Base-by-base conservation (phyloP, 2,113 vertebrate species). In the Callipepla squamata region DNA sequence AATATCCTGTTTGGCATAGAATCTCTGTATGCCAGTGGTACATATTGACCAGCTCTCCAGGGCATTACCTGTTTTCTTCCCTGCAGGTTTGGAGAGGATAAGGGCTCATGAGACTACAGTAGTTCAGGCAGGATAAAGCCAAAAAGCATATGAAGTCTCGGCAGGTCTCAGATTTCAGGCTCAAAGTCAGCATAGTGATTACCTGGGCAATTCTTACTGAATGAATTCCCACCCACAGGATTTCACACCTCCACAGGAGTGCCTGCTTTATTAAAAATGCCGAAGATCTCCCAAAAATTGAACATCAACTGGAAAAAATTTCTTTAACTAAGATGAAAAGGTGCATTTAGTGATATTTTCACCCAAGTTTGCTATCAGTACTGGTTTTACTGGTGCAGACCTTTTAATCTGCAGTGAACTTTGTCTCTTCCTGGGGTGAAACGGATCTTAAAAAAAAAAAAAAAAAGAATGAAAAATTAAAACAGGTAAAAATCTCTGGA, bases 1-100 rank as follows among this genome's bases (percentile, higher is more conserved):
- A 93, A 94, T 76, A 89, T 69, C n/a, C 72, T 55, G 40, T 80
- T 87, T 91, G 79, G 63, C 68, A 80, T 92, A 78, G 75, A 89
- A 95, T 68, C 15, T 2, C 1, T 91, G 70, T 40, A 32, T 59
- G 45, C 15, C 34, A 50, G 66, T 65, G 26, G 57, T 83, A 22
- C 51, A 34, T 51, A 94, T n/a, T 44, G 40, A 45, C 16, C 42
- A 74, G n/a, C 7, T 86, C 77, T 94, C 65, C 57, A 57, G 23
- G 57, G 40, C 57, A 90, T 38, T 57, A 47, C n/a, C 30, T 85
- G 28, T 44, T 92, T 67, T 55, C 21, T 66, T 84, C 40, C 73
- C n/a, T 74, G 65, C 25, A 67, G 42, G 11, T 76, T 51, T 91
- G 53, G 42, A 63, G 68, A 40, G 51, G 19, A 19, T 70, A 70